Percentiles rank a stretch among this genome's conserved stretches.
phyloP scores from a whole-genome alignment of 1,140 invertebrate genomes.

The Drosophila cardini region DNA sequence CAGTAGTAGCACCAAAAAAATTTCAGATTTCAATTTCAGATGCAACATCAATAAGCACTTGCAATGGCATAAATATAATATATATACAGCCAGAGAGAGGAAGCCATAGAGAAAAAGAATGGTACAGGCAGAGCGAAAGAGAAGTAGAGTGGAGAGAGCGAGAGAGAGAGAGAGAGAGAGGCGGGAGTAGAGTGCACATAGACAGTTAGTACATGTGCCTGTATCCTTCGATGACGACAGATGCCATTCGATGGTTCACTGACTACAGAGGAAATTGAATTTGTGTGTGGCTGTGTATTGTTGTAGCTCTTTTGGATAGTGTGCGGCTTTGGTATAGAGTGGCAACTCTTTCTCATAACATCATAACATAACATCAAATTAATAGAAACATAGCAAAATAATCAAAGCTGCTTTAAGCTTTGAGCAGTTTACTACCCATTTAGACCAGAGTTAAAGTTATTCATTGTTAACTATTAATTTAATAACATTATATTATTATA shows the following conservation, averaged over 20 bases:
- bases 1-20: conserved; percentile 29
- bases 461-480: neutral
- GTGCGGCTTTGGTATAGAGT: conserved; percentile 17
- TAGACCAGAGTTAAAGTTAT: neutral
- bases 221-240: conserved; percentile 26
- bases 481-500: neutral
- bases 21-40: conserved; percentile 77
- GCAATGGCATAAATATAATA: conserved; percentile 76
- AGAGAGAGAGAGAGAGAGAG: conserved; percentile 30
- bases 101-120: neutral
- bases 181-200: conserved; percentile 22
- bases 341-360: conserved; percentile 16
- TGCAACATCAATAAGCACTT: conserved; percentile 81
- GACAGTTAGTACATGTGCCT: conserved; percentile 16
- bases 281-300: conserved; percentile 38
- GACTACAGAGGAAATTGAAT: conserved; percentile 77
- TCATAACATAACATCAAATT: conserved; percentile 50
- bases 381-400: conserved; percentile 30
- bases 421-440: too few species aligned
- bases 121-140: neutral
- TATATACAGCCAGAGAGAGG: conserved; percentile 46
- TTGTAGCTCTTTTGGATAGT: conserved; percentile 14
- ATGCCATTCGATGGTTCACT: conserved; percentile 39
- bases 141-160: conserved; percentile 21
- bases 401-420: too few species aligned